Conservation (phyloP, 2,888 invertebrate genomes). For the Alloplasta piceator region DNA sequence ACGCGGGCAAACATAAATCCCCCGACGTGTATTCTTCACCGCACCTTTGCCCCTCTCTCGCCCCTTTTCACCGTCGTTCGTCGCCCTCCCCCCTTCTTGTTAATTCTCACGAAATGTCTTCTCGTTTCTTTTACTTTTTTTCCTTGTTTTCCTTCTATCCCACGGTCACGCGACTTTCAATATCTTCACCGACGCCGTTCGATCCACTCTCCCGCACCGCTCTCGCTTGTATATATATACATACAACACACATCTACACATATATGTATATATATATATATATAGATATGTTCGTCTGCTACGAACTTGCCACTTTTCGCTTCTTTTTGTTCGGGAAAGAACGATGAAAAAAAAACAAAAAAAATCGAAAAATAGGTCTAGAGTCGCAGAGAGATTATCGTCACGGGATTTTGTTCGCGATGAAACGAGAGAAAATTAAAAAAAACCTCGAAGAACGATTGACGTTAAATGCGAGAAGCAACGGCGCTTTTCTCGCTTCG, state of each 20-base stretch:
- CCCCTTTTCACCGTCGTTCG: conserved; percentile 1
- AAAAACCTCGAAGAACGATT: background rate
- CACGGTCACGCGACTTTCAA: conserved; percentile 19
- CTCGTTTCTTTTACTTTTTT: conserved; percentile 2
- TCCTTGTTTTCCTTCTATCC: background rate
- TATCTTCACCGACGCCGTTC: conserved; percentile 47
- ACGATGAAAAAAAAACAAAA: conserved; percentile 16
- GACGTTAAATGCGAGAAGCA: conserved; percentile 3
- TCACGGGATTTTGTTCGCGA: conserved; percentile 16
- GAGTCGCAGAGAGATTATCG: background rate
- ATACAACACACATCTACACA: conserved; percentile 3
- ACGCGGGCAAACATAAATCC: conserved; percentile 2
- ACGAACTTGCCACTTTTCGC: conserved; percentile 50
- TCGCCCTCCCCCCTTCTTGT: conserved; percentile 1
- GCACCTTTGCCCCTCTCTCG: conserved; percentile 17
- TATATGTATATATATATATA: background rate
- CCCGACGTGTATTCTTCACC: background rate
- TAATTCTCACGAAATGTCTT: conserved; percentile 23
- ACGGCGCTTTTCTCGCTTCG: background rate
- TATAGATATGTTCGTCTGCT: conserved; percentile 42
- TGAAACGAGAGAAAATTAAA: background rate
- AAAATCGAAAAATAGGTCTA: conserved; percentile 16
- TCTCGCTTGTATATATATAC: conserved; percentile 14
- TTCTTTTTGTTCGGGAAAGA: background rate
- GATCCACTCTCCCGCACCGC: conserved; percentile 51